These are phyloP conservation scores for Enteromius radiatus DNA, from an alignment of 2,797 vertebrate genomes.

Conservation along the genomic window DNA sequence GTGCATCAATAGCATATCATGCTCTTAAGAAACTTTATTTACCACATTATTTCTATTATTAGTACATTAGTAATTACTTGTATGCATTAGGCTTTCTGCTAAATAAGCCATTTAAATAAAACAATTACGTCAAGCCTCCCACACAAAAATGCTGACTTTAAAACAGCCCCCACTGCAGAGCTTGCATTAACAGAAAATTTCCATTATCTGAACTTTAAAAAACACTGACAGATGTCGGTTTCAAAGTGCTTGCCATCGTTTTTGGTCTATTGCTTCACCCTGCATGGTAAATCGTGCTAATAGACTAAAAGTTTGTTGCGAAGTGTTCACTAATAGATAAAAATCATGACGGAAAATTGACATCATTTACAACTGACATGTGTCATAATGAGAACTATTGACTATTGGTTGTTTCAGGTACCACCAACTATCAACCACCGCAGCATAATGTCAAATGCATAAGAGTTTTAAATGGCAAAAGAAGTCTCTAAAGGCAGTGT, in stretches of 20 bases:
- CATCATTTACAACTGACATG: not conserved
- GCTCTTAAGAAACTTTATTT: not conserved
- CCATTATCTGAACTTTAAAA: not conserved
- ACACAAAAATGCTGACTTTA: not conserved
- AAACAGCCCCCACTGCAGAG: not conserved
- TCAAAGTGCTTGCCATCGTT: not conserved
- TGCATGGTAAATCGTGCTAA: not conserved
- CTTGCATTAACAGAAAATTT: not conserved
- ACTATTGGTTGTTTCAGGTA: not conserved
- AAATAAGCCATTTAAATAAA: not conserved
- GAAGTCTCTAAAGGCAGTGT: conserved; percentile 19
- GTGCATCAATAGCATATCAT: not conserved
- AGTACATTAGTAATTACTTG: not conserved
- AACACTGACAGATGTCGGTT: not conserved
- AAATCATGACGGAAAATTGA: not conserved
- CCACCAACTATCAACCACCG: not conserved
- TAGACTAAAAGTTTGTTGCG: not conserved
- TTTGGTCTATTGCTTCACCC: not conserved
- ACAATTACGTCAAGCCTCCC: not conserved
- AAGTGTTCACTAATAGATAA: not conserved
- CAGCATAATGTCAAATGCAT: not conserved
- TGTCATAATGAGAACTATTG: not conserved
- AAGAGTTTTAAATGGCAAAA: conserved; percentile 23
- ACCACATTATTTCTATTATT: not conserved
- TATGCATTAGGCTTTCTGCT: not conserved